phyloP scores from a whole-genome alignment of 2,113 vertebrate species.

The Cricetomys ansorgei region DNA sequence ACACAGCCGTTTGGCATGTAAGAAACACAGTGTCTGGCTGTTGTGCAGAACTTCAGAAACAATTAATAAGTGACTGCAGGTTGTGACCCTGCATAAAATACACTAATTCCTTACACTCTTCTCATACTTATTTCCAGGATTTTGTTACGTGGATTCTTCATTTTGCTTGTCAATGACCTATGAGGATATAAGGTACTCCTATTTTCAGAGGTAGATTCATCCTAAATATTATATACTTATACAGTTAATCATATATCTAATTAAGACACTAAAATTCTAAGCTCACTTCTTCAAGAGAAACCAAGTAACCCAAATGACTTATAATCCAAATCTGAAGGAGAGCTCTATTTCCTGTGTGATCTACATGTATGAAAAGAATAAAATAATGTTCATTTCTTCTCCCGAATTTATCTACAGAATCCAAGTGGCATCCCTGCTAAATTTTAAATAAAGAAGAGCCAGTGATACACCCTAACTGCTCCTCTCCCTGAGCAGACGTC shows the following conservation, averaged over 20 bases:
- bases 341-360: background rate
- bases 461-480: background rate
- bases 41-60: background rate
- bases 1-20: background rate
- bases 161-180: background rate
- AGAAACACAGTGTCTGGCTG: background rate
- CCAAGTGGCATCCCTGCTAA: background rate
- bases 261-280: background rate
- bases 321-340: slow-evolving; percentile 3
- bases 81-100: background rate
- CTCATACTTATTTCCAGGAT: background rate
- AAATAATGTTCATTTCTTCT: background rate
- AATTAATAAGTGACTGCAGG: background rate
- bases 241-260: background rate
- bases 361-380: background rate
- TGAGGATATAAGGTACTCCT: background rate
- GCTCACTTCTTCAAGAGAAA: background rate
- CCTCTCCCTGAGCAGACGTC: background rate
- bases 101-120: background rate
- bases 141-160: background rate
- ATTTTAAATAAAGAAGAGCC: slow-evolving; percentile 6
- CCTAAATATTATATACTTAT: background rate
- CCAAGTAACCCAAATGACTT: background rate
- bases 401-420: background rate
- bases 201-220: background rate